phyloP scores from a whole-genome alignment of 2,888 invertebrate species.

The Rhodophaea formosa region DNA sequence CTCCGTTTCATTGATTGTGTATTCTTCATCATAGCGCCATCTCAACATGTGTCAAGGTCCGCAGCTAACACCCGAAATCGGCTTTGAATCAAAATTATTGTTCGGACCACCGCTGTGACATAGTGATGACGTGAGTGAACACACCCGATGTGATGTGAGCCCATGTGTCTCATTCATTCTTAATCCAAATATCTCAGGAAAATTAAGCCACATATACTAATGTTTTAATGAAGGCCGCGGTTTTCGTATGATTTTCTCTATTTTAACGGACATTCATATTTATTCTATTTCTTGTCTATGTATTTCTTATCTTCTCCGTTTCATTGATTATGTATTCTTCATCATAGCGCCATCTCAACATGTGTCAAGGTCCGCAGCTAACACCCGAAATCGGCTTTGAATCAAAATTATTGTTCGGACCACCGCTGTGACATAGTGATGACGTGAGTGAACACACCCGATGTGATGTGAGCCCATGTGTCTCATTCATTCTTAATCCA shows the following conservation, averaged over 20 bases:
- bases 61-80: slow-evolving; percentile 15
- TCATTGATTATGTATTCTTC: slow-evolving; percentile 2
- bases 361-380: slow-evolving; percentile 16
- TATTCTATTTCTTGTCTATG: neutral
- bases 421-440: slow-evolving; percentile 14
- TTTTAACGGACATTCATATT: too few relatives aligned
- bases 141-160: slow-evolving; percentile 1
- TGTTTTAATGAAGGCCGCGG: too few relatives aligned
- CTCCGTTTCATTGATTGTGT: neutral
- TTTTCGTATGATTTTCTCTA: too few relatives aligned
- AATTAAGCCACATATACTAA: too few relatives aligned
- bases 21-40: slow-evolving; percentile 17
- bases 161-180: neutral
- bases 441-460: slow-evolving; percentile 7
- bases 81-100: slow-evolving; percentile 19
- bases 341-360: slow-evolving; percentile 17
- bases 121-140: slow-evolving; percentile 8
- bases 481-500: too few relatives aligned
- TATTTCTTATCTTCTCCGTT: neutral
- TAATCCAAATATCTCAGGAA: too few relatives aligned
- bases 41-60: slow-evolving; percentile 17
- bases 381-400: slow-evolving; percentile 18
- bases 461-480: neutral
- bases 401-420: slow-evolving; percentile 19
- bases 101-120: slow-evolving; percentile 17